Base-by-base conservation (phyloP, 2,888 invertebrate species). In the Agonopterix arenella region DNA sequence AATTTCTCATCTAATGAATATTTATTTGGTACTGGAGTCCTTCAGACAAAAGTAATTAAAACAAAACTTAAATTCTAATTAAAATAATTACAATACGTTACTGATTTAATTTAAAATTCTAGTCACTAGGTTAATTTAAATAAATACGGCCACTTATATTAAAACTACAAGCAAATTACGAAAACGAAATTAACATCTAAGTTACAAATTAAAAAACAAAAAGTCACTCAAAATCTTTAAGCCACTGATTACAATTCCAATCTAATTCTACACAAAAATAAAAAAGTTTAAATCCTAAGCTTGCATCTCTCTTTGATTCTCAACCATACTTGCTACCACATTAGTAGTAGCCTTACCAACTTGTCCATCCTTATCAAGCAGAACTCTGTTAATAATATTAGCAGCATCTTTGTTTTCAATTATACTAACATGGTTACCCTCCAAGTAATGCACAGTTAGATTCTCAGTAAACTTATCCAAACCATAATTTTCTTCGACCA, bases 381-480 rank as follows among this genome's bases (percentile, higher is more conserved):
- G 47, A 8, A 73, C 53, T 52, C 73, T 82, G 55, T 93, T 93
- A 45, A 94, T 92, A 37, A 93, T 88, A 59, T 93, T 90, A 0
- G 92, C 90, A 46, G 92, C 80, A 58, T 91, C 91, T 46, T 90
- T 84, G 62, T 92, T 93, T 10, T 94, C 92, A 58, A 95, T 67
- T 62, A 95, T 93, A 42, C 92, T 91, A 0, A 90, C 72, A 63
- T 96, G 95, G 67, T 93, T 93, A 8, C 95, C 95, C 64, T 94
- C 93, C n/a, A 94, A 80, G 45, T 89, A 90, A 61, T 92, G 90
- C 0, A 94, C 81, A 0, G 89, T 88, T 0, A 94, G 89, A 2
- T 84, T 84, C 0, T 89, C 89, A 0, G 92, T 92, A 18, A 90
- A 71, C 70, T 90, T 89, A 0, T 91, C 90, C 0, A 95, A 72